Evolutionary conservation across 2,888 invertebrate species (phyloP).

Genomic region (Ophraella communa): DNA sequence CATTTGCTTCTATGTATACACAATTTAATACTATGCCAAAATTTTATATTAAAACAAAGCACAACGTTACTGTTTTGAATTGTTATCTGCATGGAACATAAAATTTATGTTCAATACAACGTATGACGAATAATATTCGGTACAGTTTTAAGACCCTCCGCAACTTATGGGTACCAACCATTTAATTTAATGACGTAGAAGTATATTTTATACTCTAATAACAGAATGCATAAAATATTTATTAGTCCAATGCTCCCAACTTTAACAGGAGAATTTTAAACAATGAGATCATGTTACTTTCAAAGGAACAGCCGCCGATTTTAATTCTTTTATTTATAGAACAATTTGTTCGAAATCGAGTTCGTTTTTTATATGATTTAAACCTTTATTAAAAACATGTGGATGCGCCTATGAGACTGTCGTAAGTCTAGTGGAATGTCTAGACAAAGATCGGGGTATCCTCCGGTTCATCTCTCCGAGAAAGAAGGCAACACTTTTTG

Average conservation of each 20-base stretch:
- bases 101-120: too few relatives aligned
- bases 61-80: too few relatives aligned
- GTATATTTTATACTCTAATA: not conserved
- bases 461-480: conserved; percentile 27
- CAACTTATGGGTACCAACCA: not conserved
- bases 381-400: not conserved
- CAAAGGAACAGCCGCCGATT: not conserved
- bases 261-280: not conserved
- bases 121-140: too few relatives aligned
- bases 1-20: too few relatives aligned
- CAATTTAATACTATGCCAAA: too few relatives aligned
- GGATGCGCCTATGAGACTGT: conserved; percentile 29
- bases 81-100: too few relatives aligned
- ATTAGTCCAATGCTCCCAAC: not conserved
- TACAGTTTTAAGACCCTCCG: too few relatives aligned
- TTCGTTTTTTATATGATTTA: too few relatives aligned
- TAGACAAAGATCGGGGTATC: conserved; percentile 51
- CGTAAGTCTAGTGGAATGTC: conserved; percentile 53
- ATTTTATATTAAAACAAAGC: too few relatives aligned
- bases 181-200: not conserved
- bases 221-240: not conserved
- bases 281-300: not conserved
- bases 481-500: conserved; percentile 51
- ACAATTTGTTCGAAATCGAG: too few relatives aligned
- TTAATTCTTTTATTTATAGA: not conserved